Percentiles rank a stretch among this genome's conserved stretches.
phyloP scores from a whole-genome alignment of 2,797 vertebrate species.

The Mus caroli region DNA sequence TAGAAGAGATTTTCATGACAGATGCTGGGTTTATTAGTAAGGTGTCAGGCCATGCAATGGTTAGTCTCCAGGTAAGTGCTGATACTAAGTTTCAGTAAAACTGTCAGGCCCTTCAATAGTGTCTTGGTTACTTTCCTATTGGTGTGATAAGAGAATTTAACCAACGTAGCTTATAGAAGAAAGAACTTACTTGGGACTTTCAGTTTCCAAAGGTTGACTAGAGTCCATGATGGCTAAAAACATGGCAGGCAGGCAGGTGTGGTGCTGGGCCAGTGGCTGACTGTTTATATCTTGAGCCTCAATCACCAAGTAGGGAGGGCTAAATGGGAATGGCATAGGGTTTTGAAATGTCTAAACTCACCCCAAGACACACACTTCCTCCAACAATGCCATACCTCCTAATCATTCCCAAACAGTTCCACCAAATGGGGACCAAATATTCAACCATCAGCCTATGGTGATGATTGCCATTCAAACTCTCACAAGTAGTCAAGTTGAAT shows the following conservation, averaged over 20 bases:
- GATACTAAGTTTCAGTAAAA: background rate
- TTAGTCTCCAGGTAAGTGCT: background rate
- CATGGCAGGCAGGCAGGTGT: background rate
- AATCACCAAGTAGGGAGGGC: background rate
- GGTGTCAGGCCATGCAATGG: background rate
- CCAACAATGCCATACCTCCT: background rate
- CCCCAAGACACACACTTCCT: background rate
- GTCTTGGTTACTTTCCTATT: background rate
- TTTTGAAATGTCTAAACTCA: background rate
- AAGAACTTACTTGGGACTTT: background rate
- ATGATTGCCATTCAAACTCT: background rate
- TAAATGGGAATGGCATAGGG: background rate
- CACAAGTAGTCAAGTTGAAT: background rate
- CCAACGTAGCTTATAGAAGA: background rate
- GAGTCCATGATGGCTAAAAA: background rate
- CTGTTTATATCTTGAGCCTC: background rate
- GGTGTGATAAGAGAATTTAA: background rate
- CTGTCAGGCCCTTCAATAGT: background rate
- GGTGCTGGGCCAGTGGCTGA: background rate
- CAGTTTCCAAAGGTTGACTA: background rate
- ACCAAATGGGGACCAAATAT: background rate
- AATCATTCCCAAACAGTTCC: background rate
- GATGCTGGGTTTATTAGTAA: background rate
- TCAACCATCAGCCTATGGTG: background rate
- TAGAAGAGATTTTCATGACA: slow-evolving; percentile 27